Conservation (phyloP, 2,797 vertebrate genomes). For the Girardinus metallicus region DNA sequence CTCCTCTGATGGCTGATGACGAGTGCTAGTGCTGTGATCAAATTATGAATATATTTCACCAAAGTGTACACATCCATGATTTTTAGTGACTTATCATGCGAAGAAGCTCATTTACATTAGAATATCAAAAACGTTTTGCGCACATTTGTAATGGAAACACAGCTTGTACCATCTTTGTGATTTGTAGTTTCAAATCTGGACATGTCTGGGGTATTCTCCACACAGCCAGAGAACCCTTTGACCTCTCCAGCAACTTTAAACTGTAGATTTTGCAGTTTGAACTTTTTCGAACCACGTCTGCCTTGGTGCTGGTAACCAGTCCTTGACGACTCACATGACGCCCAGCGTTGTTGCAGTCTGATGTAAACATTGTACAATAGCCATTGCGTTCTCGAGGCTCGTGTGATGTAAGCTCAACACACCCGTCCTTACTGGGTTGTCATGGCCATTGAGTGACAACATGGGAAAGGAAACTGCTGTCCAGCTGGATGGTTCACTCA, state of each 20-base stretch:
- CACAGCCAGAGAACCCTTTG: not conserved
- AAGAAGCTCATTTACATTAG: too few relatives aligned
- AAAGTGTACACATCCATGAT: too few relatives aligned
- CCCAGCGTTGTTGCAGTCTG: not conserved
- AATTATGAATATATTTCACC: too few relatives aligned
- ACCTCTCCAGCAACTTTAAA: not conserved
- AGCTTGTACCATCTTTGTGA: not conserved
- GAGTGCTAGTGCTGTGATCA: too few relatives aligned
- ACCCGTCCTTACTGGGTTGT: not conserved
- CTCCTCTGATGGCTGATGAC: too few relatives aligned
- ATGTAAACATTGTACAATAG: not conserved
- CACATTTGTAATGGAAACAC: too few relatives aligned
- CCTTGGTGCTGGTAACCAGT: not conserved
- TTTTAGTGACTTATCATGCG: too few relatives aligned
- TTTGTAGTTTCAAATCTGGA: not conserved
- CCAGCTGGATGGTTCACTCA: not conserved
- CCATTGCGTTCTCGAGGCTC: not conserved
- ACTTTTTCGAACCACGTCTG: not conserved
- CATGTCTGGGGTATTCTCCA: too few relatives aligned
- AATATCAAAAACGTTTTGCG: too few relatives aligned
- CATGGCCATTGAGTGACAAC: not conserved
- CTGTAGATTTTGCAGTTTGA: not conserved
- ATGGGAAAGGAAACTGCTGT: not conserved
- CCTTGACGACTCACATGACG: not conserved
- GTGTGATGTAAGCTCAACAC: not conserved